A percentile compares a stretch with the other conserved stretches of the same genome.
Evolutionary conservation across 2,888 invertebrate genomes (phyloP).

Genomic region (Hipparchia semele): DNA sequence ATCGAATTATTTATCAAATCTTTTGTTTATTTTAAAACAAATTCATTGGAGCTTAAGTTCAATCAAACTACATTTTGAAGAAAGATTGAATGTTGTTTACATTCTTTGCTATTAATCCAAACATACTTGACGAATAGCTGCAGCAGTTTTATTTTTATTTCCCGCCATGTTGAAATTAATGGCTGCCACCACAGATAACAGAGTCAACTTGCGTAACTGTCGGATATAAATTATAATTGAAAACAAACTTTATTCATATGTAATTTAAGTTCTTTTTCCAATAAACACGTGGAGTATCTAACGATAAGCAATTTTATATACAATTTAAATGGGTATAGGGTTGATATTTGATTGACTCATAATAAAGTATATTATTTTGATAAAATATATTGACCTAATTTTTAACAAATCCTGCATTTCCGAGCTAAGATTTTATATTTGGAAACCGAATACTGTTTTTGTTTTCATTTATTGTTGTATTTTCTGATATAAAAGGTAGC

Average conservation of each 20-base stretch:
- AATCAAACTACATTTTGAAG: too few species aligned
- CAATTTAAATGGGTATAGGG: not conserved
- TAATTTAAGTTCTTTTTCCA: not conserved
- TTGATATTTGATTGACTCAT: not conserved
- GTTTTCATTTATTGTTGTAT: too few species aligned
- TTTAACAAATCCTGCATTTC: constrained; percentile 27
- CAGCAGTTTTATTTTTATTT: constrained; percentile 9
- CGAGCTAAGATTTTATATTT: not conserved
- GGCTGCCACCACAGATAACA: constrained; percentile 20
- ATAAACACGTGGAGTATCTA: not conserved
- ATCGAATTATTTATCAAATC: too few species aligned
- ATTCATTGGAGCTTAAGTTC: too few species aligned
- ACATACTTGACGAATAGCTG: not conserved
- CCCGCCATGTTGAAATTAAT: constrained; percentile 35
- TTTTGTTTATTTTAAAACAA: too few species aligned
- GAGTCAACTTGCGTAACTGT: constrained; percentile 18
- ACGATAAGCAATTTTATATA: not conserved
- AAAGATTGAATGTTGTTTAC: not conserved
- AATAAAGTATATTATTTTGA: not conserved
- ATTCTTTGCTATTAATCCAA: constrained; percentile 2
- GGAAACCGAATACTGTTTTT: not conserved
- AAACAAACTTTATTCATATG: not conserved
- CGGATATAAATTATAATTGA: not conserved
- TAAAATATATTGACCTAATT: constrained; percentile 27
- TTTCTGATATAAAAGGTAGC: too few species aligned